Evolutionary conservation across 2,888 invertebrate species (phyloP), one percentile per base, ranked within the genome.

Genomic region (Griposia aprilina): DNA sequence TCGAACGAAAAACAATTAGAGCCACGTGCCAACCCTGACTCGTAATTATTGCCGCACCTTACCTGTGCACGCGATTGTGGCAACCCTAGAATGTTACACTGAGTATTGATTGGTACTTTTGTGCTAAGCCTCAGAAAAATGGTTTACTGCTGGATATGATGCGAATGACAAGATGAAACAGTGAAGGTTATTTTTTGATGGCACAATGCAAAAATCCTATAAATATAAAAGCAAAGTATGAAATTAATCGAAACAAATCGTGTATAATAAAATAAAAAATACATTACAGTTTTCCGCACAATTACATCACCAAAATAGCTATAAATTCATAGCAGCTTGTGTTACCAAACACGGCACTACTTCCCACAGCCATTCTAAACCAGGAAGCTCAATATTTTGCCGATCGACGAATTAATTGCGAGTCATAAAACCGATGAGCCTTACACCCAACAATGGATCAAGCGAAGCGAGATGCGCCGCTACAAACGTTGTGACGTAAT

Each of bases 361-460:
- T 79, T 83, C 87, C 89, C 83, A 88, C 80, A 90, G 91, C 79
- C 83, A 90, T 75, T 52, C 80, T 91, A 89, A 90, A 89, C 87
- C 90, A 86, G 90, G 83, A 90, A 87, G 89, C 87, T 91, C 92
- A 94, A 94, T 94, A 93, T 94, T 94, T 93, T 91, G 91, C 88
- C 92, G 91, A 94, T 93, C 92, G 85, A 88, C 85, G 89, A 92
- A 95, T 95, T 95, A 94, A 95, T 95, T 94, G 94, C 90, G 89
- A 91, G 93, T 93, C 94, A 93, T 95, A 93, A 95, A 94, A 92
- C 90, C 93, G 93, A 95, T 94, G 95, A 93, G 91, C 89, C 95
- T 90, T 93, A 85, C 78, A 76, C 74, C 74, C 89, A 81, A 91
- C 92, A 93, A 93, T 92, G 87, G 90, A 87, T 87, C 90, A 89